Evolutionary conservation across 2,797 vertebrate genomes (phyloP), one percentile per base, ranked within the genome.

Genomic region (Enteromius viviparus): DNA sequence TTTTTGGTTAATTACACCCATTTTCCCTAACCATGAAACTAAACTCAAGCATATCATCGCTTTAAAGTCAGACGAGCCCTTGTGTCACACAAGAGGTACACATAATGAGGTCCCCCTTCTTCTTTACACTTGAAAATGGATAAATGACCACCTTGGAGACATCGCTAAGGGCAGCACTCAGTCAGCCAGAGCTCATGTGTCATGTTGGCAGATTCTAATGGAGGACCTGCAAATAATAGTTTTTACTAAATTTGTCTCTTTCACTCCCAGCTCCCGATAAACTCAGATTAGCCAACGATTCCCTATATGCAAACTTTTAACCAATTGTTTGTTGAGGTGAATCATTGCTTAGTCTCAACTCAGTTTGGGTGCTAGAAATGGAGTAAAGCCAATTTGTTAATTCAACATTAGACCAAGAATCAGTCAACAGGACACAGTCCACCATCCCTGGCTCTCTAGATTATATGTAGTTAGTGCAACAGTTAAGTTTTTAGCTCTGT

Each of bases 1-100:
- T 65, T 34, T 14, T 60, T 58, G 77, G 55, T 12, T 42, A 60
- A 6, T 69, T 78, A 3, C 42, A 69, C 21, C 78, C 26, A 42
- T 23, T 51, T 78, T 23, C 40, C 58, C 55, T 34, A 29, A 62
- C 64, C 80, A 77, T 86, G 42, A 51, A 78, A 53, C 84, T 17
- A 84, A 90, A 92, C 85, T 88, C 91, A n/a, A 40, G 12, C 53
- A 47, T 60, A 83, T 75, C 45, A 79, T 66, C 62, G 51, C 76
- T 85, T 77, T 79, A 89, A 95, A 95, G 94, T 91, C 88, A 93
- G 88, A 93, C 84, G 93, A 86, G 94, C 94, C 95, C 95, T 96
- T 95, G 95, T 94, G 90, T 85, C 86, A 84, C 88, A 92, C 94
- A 96, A 96, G 94, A 95, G 94, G 94, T 94, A 92, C 90, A 91